Conservation (phyloP, 1,140 invertebrate species). For the Pectinophora gossypiella region DNA sequence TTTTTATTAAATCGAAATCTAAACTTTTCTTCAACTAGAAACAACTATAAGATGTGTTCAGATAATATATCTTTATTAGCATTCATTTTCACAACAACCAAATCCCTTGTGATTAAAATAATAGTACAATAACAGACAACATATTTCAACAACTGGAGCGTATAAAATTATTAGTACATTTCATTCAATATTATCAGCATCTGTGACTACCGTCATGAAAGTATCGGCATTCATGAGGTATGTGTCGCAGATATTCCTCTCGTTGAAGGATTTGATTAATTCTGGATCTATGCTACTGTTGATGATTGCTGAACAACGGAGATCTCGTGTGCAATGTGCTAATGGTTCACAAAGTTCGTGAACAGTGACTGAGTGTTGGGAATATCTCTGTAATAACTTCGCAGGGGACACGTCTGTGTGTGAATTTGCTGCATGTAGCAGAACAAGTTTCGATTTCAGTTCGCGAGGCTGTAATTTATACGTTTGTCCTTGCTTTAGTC, state of each 20-base stretch:
- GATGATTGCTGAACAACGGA: constrained; percentile 37
- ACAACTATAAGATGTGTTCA: no score
- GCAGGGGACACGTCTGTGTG: background rate
- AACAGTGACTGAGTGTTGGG: constrained; percentile 11
- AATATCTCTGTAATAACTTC: constrained; percentile 17
- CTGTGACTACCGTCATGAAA: constrained; percentile 18
- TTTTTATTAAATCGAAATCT: no score
- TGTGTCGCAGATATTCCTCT: constrained; percentile 43
- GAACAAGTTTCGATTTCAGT: constrained; percentile 32
- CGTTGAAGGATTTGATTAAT: constrained; percentile 30
- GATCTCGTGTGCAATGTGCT: constrained; percentile 23
- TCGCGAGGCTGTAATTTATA: constrained; percentile 16
- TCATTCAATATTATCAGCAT: no score
- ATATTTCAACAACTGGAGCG: no score
- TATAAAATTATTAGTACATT: no score
- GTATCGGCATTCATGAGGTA: constrained; percentile 32
- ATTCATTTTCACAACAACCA: no score
- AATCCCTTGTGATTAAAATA: no score
- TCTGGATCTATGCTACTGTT: constrained; percentile 35
- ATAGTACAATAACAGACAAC: no score
- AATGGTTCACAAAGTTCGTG: constrained; percentile 4
- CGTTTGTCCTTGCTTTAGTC: constrained; percentile 20
- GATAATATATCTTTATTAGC: no score
- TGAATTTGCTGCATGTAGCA: background rate
- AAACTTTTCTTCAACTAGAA: no score